Conservation (phyloP, 2,888 invertebrate genomes). For the Nineta flava region DNA sequence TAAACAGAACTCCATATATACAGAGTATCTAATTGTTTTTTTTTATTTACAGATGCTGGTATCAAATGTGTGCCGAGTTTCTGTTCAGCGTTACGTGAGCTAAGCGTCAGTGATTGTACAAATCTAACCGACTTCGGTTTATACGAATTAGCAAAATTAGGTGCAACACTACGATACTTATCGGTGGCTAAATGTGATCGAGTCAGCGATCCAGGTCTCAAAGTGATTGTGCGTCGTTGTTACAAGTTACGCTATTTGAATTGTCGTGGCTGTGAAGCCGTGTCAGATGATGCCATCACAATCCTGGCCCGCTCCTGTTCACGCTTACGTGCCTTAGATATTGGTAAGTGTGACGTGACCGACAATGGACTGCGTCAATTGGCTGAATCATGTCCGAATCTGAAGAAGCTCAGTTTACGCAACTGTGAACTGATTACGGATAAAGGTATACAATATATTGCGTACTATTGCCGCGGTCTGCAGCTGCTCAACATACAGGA, state of each 20-base stretch:
- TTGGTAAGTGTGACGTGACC: conserved; percentile 87
- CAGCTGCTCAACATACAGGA: conserved; percentile 89
- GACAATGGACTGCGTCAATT: conserved; percentile 75
- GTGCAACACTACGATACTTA: conserved; percentile 76
- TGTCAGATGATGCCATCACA: conserved; percentile 84
- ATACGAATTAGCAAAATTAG: conserved; percentile 76
- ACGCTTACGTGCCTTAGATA: conserved; percentile 69
- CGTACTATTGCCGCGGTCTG: conserved; percentile 76
- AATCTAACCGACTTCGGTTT: conserved; percentile 82
- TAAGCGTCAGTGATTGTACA: conserved; percentile 80
- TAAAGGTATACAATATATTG: conserved; percentile 71
- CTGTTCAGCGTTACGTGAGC: conserved; percentile 66
- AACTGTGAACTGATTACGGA: conserved; percentile 87
- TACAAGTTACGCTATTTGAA: conserved; percentile 81
- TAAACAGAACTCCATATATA: too few species aligned
- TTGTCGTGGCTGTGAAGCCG: conserved; percentile 81
- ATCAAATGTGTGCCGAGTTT: conserved; percentile 85
- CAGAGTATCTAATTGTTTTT: too few species aligned
- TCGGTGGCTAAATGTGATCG: conserved; percentile 90
- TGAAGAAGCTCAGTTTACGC: conserved; percentile 76
- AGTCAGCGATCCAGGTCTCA: conserved; percentile 78
- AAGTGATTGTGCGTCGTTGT: conserved; percentile 74
- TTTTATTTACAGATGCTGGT: conserved; percentile 66
- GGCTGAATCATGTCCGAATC: conserved; percentile 77
- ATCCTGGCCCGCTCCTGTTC: conserved; percentile 75